phyloP scores from a whole-genome alignment of 2,797 vertebrate genomes.

The Hemitrygon akajei region DNA sequence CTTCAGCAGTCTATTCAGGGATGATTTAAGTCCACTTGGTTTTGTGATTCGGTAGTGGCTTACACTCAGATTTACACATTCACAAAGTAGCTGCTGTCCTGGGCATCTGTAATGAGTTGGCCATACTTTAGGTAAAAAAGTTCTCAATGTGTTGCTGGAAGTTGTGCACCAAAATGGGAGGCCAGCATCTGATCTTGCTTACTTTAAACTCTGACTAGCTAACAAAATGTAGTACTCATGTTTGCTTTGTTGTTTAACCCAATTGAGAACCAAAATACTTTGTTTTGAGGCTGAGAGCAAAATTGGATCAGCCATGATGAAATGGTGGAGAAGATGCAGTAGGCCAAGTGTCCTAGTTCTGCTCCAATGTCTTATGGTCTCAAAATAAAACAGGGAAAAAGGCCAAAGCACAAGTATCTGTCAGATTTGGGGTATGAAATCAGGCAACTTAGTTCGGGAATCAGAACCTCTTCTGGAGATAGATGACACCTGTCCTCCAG shows the following conservation, averaged over 20 bases:
- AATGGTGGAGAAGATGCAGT: no score
- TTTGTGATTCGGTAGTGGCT: not conserved
- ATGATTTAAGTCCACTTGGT: no score
- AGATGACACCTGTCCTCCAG: not conserved
- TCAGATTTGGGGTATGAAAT: not conserved
- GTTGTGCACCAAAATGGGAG: not conserved
- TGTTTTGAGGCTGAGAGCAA: no score
- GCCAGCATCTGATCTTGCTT: not conserved
- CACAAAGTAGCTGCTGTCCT: not conserved
- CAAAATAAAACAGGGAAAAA: not conserved
- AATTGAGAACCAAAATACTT: not conserved
- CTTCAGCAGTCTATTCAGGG: no score
- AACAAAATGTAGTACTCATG: not conserved
- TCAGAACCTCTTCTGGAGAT: not conserved
- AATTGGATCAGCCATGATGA: no score
- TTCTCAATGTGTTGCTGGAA: not conserved
- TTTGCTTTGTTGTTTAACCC: not conserved
- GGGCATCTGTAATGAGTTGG: not conserved
- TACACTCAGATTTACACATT: not conserved
- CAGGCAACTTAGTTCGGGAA: not conserved
- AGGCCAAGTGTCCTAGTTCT: no score
- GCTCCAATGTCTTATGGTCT: no score
- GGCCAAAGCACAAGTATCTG: not conserved
- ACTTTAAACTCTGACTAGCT: not conserved
- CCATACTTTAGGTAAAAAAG: not conserved